These are phyloP conservation scores for Alcedo atthis DNA, from an alignment of 2,797 vertebrate genomes.

Conservation along the genomic window DNA sequence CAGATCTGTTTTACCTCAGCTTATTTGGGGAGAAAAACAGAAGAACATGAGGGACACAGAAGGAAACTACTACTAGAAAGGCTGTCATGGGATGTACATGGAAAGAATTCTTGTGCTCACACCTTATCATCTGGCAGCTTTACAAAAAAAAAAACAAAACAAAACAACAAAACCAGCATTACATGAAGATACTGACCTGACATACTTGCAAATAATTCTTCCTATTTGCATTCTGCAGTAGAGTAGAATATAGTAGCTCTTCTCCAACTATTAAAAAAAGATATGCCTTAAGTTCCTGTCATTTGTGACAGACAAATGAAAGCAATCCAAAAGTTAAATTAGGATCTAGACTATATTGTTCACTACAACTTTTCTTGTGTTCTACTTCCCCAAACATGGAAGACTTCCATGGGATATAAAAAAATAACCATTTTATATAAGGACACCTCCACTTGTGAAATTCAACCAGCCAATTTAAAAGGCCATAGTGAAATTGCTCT, in stretches of 20 bases:
- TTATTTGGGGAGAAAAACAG: not conserved
- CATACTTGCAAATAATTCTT: not conserved
- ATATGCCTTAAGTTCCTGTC: not conserved
- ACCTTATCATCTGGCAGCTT: not conserved
- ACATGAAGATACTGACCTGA: not conserved
- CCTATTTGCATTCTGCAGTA: not conserved
- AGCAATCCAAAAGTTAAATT: not conserved
- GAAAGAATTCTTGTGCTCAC: not conserved
- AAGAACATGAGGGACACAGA: fast-evolving
- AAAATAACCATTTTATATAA: not conserved
- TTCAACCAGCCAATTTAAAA: not conserved
- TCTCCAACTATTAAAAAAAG: not conserved
- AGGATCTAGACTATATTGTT: not conserved
- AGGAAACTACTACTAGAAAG: not conserved
- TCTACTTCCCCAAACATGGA: not conserved
- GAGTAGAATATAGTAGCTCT: not conserved
- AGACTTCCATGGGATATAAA: not conserved
- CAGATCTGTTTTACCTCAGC: not conserved
- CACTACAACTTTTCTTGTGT: not conserved
- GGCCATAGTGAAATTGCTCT: not conserved
- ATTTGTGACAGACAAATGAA: not conserved
- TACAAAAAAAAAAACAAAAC: too few species aligned
- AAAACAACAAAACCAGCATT: not conserved
- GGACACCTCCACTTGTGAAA: not conserved
- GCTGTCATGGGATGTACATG: not conserved